Conservation (phyloP, 2,797 vertebrate species). For the Simalia tracyae region DNA sequence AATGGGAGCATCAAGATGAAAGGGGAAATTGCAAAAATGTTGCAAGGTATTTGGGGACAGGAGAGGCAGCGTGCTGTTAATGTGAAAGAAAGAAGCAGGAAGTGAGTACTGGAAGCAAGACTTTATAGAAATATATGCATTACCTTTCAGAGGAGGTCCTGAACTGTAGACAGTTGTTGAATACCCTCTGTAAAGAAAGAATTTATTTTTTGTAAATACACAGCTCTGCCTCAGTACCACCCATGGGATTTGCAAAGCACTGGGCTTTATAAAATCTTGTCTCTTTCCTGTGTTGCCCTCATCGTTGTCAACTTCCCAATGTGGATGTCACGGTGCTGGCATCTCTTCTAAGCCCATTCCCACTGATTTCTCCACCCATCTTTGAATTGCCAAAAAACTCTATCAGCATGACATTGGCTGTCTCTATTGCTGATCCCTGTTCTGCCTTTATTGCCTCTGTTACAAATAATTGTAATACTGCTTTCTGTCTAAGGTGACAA, state of each 20-base stretch:
- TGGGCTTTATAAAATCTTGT: not conserved
- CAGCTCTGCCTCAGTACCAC: not conserved
- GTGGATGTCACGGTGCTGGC: not conserved
- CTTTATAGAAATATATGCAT: not conserved
- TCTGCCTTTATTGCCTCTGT: not conserved
- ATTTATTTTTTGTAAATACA: not conserved
- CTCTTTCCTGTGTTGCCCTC: not conserved
- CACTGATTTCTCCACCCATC: not conserved
- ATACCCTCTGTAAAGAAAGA: not conserved
- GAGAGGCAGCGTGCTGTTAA: not conserved
- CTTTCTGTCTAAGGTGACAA: not conserved
- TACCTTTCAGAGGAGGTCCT: not conserved
- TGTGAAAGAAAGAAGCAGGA: not conserved
- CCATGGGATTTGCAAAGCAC: not conserved
- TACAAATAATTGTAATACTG: not conserved
- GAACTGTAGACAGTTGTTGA: not conserved
- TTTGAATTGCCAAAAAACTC: not conserved
- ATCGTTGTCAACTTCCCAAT: not conserved
- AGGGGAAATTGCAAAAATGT: not conserved
- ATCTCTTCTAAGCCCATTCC: not conserved
- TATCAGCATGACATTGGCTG: not conserved
- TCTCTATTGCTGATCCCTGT: not conserved
- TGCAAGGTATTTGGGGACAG: not conserved
- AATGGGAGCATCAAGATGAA: not conserved
- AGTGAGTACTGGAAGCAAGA: not conserved